Conservation (phyloP, 1,140 invertebrate genomes). For the Apolygus lucorum region DNA sequence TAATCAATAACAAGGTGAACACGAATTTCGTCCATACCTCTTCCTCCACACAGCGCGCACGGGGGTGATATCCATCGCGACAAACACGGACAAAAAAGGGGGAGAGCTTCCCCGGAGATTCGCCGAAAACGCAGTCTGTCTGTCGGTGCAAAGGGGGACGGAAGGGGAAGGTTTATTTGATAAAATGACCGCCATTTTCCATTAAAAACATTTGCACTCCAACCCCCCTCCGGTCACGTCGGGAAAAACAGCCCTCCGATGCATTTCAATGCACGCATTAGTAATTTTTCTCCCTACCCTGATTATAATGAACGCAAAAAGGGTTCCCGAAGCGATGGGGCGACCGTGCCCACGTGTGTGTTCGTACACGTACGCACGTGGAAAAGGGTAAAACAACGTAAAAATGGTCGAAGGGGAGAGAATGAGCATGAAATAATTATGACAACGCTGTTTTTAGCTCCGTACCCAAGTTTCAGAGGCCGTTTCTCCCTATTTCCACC, state of each 20-base stretch:
- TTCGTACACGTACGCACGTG: not conserved
- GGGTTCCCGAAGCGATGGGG: not conserved
- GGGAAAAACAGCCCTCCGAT: not conserved
- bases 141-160: too few species aligned
- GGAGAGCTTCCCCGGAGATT: too few species aligned
- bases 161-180: not conserved
- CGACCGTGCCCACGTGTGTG: too few species aligned
- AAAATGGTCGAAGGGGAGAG: not conserved
- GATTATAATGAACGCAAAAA: slow-evolving; percentile 11
- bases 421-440: slow-evolving; percentile 12
- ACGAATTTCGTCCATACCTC: too few species aligned
- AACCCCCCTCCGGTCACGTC: not conserved
- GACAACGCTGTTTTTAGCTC: not conserved
- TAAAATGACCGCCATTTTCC: slow-evolving; percentile 15
- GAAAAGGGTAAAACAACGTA: not conserved
- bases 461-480: not conserved
- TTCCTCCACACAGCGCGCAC: too few species aligned
- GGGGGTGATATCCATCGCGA: too few species aligned
- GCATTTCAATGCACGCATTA: slow-evolving; percentile 12
- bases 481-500: not conserved
- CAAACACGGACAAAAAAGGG: too few species aligned
- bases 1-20: too few species aligned
- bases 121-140: too few species aligned
- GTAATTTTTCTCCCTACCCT: slow-evolving; percentile 6
- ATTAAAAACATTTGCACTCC: slow-evolving; percentile 16